Conservation (phyloP, 2,888 invertebrate species). For the Meganola albula region DNA sequence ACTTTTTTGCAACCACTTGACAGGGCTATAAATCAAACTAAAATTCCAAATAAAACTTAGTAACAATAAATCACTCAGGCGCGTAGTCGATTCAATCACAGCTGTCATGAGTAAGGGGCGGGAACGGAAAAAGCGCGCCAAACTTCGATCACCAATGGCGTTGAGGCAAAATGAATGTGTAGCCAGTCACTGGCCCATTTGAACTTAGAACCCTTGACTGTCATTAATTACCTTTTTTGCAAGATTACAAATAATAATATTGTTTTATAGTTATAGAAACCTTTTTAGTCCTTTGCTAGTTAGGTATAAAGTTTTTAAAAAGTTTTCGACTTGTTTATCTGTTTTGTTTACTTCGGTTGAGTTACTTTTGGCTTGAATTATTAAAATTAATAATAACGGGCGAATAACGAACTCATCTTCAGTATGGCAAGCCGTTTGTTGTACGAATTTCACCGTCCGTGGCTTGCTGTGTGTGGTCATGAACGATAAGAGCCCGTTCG, state of each 20-base stretch:
- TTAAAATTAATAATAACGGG: too few relatives aligned
- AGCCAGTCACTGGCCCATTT: conserved; percentile 63
- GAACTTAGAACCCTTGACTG: conserved; percentile 65
- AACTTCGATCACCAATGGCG: conserved; percentile 71
- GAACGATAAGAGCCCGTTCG: too few relatives aligned
- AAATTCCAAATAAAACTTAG: conserved; percentile 42
- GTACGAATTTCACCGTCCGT: too few relatives aligned
- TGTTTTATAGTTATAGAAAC: too few relatives aligned
- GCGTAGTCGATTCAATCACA: conserved; percentile 66
- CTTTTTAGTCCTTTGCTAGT: too few relatives aligned
- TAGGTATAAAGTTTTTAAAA: too few relatives aligned
- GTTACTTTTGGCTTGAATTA: too few relatives aligned
- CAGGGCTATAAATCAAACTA: conserved; percentile 56
- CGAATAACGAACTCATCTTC: too few relatives aligned
- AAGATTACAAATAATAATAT: conserved; percentile 30
- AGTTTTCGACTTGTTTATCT: too few relatives aligned
- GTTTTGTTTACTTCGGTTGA: too few relatives aligned
- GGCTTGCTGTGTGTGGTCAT: too few relatives aligned
- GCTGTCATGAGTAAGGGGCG: conserved; percentile 70
- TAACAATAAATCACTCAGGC: conserved; percentile 67
- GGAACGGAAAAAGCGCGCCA: conserved; percentile 71
- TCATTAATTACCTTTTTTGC: conserved; percentile 46
- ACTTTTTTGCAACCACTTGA: conserved; percentile 21
- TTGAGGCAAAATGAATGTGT: conserved; percentile 39
- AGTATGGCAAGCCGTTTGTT: too few relatives aligned